Base-by-base conservation (phyloP, 2,113 vertebrate species). In the Lamprotornis superbus region DNA sequence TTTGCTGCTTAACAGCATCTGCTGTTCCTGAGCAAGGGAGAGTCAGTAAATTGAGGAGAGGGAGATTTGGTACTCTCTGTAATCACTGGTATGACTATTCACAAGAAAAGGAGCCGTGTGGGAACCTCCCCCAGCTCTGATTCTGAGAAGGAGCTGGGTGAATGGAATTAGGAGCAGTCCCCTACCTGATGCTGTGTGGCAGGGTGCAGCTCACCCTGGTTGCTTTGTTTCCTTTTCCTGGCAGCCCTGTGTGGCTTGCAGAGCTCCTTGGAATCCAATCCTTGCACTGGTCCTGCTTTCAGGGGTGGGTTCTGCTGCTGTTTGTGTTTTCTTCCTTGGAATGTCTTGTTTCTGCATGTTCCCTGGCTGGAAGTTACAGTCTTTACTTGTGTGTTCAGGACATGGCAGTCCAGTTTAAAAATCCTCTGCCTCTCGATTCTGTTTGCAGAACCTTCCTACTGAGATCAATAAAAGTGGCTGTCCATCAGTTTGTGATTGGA, bases 1-100 rank as follows among this genome's bases (percentile, higher is more conserved):
- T 84, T 65, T 90, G 87, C 71, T 93, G 44, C 74, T 81, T 52
- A 78, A 74, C 70, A 89, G 49, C 59, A 85, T 87, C 90, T 83
- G 78, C 63, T 86, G 3, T 44, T 77, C 71, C 75, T 61, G 70
- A 81, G 91, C 84, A 39, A 76, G 75, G 81, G 49, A 84, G 69
- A 89, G 11, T 30, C 65, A 31, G 44, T 65, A 94, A 73, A 87
- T 61, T 84, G 89, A 87, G 89, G 60, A 81, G 69, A 71, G 65
- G 49, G 61, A 78, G 70, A 50, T 82, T 30, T 79, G 57, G 27
- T 60, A 8, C 70, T 76, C 57, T 78, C 30, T 56, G 33, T 76
- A 53, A 65, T 64, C 76, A 40, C 52, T 47, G 5, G 52, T 15
- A 1, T 7, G 60, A 46, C 30, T 47, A 6, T 68, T 71, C 2